Evolutionary conservation across 2,797 vertebrate genomes (phyloP).

Genomic region (Toxotes lorentzi): DNA sequence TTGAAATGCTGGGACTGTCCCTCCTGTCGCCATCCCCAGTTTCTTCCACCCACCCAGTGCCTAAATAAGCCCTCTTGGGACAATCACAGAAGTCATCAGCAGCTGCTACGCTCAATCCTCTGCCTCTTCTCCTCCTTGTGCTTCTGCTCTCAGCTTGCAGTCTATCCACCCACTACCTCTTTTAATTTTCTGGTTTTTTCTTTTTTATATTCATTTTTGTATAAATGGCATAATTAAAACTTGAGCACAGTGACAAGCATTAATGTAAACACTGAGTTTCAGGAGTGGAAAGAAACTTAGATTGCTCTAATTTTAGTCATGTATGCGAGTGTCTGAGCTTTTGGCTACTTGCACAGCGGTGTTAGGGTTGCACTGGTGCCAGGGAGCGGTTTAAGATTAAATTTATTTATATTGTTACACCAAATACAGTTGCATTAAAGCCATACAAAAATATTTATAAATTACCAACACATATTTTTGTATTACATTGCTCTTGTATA

Average conservation of each 20-base stretch:
- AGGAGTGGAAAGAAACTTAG: conserved; percentile 21
- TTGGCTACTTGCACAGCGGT: conserved; percentile 40
- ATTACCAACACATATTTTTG: conserved; percentile 82
- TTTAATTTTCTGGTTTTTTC: conserved; percentile 58
- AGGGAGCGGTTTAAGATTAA: conserved; percentile 28
- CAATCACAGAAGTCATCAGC: conserved; percentile 77
- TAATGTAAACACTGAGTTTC: conserved; percentile 45
- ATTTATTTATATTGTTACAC: conserved; percentile 76
- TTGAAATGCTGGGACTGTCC: conserved; percentile 64
- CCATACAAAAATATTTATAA: conserved; percentile 85
- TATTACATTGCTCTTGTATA: conserved; percentile 73
- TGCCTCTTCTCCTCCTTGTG: conserved; percentile 64
- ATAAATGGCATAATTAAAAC: conserved; percentile 53
- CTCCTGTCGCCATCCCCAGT: conserved; percentile 65
- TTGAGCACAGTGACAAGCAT: conserved; percentile 52
- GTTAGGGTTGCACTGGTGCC: conserved; percentile 55
- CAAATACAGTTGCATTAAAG: conserved; percentile 83
- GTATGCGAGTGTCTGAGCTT: conserved; percentile 36
- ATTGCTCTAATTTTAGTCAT: conserved; percentile 31
- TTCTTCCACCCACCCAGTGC: conserved; percentile 82
- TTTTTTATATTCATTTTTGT: conserved; percentile 43
- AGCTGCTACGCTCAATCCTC: conserved; percentile 71
- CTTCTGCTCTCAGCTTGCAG: conserved; percentile 67
- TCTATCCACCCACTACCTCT: conserved; percentile 76
- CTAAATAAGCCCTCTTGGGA: conserved; percentile 75